Percentiles rank a stretch among this genome's conserved stretches.
These are phyloP conservation scores for Protosalanx chinensis DNA, from an alignment of 2,797 vertebrate species.

Conservation along the genomic window DNA sequence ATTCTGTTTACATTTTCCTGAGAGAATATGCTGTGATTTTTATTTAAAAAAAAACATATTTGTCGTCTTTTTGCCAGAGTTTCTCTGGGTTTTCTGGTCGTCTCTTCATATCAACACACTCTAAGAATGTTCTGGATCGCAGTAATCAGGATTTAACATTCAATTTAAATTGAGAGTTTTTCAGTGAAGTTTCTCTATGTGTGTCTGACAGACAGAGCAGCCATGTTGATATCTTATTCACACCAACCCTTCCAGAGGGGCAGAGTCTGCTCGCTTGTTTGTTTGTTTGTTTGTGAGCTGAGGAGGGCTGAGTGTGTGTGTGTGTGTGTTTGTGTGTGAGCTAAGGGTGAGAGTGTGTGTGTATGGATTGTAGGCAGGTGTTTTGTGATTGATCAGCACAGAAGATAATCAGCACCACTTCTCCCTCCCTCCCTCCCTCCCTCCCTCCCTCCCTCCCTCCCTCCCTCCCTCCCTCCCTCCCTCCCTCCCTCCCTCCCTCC, in stretches of 20 bases:
- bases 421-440: background rate
- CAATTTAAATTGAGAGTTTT: too few species aligned
- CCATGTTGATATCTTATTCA: background rate
- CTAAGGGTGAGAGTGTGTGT: background rate
- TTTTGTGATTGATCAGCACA: constrained; percentile 16
- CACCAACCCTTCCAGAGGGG: background rate
- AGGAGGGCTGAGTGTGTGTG: too few species aligned
- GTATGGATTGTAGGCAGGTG: background rate
- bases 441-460: background rate
- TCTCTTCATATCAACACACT: too few species aligned
- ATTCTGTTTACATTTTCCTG: constrained; percentile 18
- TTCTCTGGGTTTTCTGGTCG: background rate
- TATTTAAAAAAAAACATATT: background rate
- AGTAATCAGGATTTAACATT: too few species aligned
- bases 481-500: background rate
- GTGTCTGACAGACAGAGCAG: background rate
- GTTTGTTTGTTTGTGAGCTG: background rate
- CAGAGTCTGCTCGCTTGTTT: background rate
- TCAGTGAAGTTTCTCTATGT: too few species aligned
- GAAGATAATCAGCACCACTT: background rate
- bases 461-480: background rate
- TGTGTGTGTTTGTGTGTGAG: too few species aligned
- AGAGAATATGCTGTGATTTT: constrained; percentile 12
- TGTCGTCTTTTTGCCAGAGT: background rate
- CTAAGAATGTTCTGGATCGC: too few species aligned